Evolutionary conservation across 2,888 invertebrate species (phyloP), one percentile per base, ranked within the genome.

Genomic region (Conchocele bisecta): DNA sequence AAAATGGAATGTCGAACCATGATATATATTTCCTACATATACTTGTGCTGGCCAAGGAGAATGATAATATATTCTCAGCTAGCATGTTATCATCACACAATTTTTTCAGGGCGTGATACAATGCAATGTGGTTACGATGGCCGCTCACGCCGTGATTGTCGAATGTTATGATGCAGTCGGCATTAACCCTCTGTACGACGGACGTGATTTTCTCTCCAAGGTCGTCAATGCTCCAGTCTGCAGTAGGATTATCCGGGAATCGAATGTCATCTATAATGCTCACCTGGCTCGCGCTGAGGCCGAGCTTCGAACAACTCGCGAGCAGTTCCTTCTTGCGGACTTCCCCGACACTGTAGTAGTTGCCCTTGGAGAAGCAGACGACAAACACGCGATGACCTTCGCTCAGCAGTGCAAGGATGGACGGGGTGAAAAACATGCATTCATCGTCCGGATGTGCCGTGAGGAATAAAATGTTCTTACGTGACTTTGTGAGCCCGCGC

Each of bases 361-460:
- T 93, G 58, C 48, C 89, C 91, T 94, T 94, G 28, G 97, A 95
- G 80, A 98, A 93, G 91, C 98, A 98, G 57, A 98, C 92, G 59
- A 98, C 89, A 91, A 95, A 95, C 39, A 98, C 94, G 78, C 94
- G 93, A 85, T 94, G 94, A 80, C 93, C 93, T 79, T 93, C 93
- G 50, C 94, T 93, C 81, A 69, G 46, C n/a, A 84, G 59, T 3
- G 69, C 33, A 13, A 83, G 48, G 26, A 89, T 82, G 5, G 90
- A 85, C 20, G 99, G 99, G 0, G 97, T 97, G 91, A 99, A 99
- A 91, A 99, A 99, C 99, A 99, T 98, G 84, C 97, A 97, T 91
- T 99, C 99, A 91, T 99, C 99, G 91, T 99, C 99, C 17, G 99
- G 99, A 92, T 99, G 99, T 24, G 99, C 98, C 44, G 94, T 96